Percentiles rank a stretch among this genome's conserved stretches.
These are phyloP conservation scores for Syritta pipiens DNA, from an alignment of 2,888 invertebrate genomes.

Conservation along the genomic window DNA sequence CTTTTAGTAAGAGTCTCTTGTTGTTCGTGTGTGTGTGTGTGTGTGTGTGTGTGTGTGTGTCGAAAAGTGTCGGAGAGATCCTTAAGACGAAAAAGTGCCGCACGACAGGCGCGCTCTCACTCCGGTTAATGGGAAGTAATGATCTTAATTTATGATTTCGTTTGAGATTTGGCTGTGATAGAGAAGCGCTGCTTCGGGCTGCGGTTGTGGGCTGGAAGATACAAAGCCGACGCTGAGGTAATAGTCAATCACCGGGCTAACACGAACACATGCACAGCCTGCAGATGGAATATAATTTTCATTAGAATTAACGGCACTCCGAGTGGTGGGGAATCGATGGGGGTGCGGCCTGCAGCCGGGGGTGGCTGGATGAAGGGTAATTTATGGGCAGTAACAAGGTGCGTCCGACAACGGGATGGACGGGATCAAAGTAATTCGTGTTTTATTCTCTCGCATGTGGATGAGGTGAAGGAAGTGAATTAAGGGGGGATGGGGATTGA, in stretches of 20 bases:
- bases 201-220: neutral
- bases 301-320: constrained; percentile 62
- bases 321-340: constrained; percentile 11
- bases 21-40: too few species aligned
- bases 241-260: constrained; percentile 62
- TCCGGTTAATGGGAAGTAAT: constrained; percentile 60
- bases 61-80: constrained; percentile 6
- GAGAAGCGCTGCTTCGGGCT: constrained; percentile 11
- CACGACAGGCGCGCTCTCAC: neutral
- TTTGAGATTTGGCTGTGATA: constrained; percentile 54
- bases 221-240: neutral
- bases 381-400: constrained; percentile 59
- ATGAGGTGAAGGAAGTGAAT: constrained; percentile 60
- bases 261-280: too few species aligned
- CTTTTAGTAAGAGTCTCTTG: too few species aligned
- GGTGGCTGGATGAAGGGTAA: constrained; percentile 23
- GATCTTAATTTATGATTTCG: constrained; percentile 66
- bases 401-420: constrained; percentile 53
- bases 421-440: constrained; percentile 58
- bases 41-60: too few species aligned
- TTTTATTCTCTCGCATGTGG: constrained; percentile 31
- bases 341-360: neutral
- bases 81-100: constrained; percentile 18
- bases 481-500: neutral
- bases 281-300: constrained; percentile 63